Evolutionary conservation across 53 echinoderm and acorn worm genomes (phyloP).

Genomic region (Apostichopus leukothele): DNA sequence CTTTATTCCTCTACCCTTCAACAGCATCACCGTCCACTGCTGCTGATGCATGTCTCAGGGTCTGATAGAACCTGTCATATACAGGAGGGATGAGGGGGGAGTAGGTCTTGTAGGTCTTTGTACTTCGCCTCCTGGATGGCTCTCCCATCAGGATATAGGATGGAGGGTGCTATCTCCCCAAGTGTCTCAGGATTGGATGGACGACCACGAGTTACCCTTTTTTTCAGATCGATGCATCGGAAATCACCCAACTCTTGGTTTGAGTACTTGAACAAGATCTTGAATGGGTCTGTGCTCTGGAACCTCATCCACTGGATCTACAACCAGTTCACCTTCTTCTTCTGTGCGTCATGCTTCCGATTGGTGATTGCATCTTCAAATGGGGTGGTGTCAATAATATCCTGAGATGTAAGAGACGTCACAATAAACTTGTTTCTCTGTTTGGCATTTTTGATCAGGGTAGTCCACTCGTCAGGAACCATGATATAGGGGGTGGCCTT

Average conservation of each 20-base stretch:
- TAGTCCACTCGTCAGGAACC: neutral
- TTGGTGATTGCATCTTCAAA: constrained; percentile 1
- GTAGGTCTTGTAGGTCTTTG: no score
- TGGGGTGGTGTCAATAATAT: neutral
- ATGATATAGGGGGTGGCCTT: neutral
- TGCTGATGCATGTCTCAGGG: no score
- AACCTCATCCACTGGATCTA: constrained; percentile 13
- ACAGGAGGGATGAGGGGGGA: no score
- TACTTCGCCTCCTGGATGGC: no score
- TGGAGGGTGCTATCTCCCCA: no score
- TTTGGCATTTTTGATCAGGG: constrained; percentile 4
- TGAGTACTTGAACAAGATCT: neutral
- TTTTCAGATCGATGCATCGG: no score
- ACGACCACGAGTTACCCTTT: no score
- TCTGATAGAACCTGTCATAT: no score
- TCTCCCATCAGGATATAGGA: no score
- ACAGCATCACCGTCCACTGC: no score
- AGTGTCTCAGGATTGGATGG: neutral
- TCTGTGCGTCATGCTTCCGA: neutral
- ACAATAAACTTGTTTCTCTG: constrained; percentile 12
- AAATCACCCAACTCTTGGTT: neutral
- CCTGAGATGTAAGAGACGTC: neutral
- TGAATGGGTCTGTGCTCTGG: constrained; percentile 12
- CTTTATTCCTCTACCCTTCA: no score
- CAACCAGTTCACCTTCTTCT: constrained; percentile 16